Base-by-base conservation (phyloP, 37 sponge, comb jelly and placozoan genomes). In the Tethya wilhelma region DNA sequence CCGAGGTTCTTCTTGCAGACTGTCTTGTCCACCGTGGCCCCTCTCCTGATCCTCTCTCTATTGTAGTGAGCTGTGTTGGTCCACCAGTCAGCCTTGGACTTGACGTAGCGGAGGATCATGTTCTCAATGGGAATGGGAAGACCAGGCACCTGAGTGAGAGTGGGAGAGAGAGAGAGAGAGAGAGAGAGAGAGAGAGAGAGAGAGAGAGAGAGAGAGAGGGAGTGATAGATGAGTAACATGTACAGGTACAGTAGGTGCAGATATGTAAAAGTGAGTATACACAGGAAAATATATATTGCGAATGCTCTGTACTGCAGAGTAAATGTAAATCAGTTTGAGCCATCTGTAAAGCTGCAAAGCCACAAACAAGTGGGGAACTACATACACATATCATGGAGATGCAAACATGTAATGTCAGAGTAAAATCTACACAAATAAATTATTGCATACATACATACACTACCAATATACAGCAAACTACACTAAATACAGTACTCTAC, bases 1-100 rank as follows among this genome's bases (percentile, higher is more conserved):
- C 99, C 99, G n/a, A 98, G 95, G 89, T 98, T 98, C 95, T 98
- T 98, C 84, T 98, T 98, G 67, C 99, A 98, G 19, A 98, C 99
- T 5, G 99, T 98, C 73, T 98, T 98, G 86, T 98, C 99, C 20
- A 95, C 99, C 41, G 99, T 98, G 38, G 99, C 99, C 14, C 99
- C 99, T 65, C 99, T 53, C 53, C 94, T 64, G 80, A 98, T 98
- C 33, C 99, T 79, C 94, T 98, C 99, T 38, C 99, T 41, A 81
- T 98, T 98, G 83, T 98, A 98, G 78, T 98, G 99, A 39, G 99
- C 94, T 20, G 99, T 98, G 87, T 98, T 98, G 49, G 99, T 98
- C 99, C 99, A 98, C 99, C 99, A 98, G 59, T 98, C 99, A 34
- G 99, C 99, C 60, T 98, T 98, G 68, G 90, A 79, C 93, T 98